phyloP scores from a whole-genome alignment of 2,113 vertebrate genomes.

The Gambusia affinis region DNA sequence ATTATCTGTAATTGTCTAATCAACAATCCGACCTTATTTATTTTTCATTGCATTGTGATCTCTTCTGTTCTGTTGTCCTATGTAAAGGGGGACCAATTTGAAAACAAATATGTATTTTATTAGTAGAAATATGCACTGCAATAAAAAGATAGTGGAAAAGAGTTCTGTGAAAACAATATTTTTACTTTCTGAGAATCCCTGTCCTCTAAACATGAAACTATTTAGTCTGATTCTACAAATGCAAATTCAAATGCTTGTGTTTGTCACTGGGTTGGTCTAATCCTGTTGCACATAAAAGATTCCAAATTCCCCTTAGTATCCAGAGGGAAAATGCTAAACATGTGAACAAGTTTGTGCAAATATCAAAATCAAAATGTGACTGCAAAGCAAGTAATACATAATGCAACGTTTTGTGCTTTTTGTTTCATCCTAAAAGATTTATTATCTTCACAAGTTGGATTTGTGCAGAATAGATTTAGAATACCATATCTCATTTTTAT shows the following conservation, averaged over 20 bases:
- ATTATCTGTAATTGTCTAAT: constrained; percentile 15
- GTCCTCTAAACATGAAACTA: constrained; percentile 1
- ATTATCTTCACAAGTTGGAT: constrained; percentile 15
- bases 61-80: not conserved
- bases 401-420: constrained; percentile 44
- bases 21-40: constrained; percentile 3
- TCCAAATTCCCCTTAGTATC: constrained; percentile 15
- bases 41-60: not conserved
- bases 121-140: not conserved
- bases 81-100: not conserved
- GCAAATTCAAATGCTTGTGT: constrained; percentile 20
- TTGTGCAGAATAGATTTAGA: constrained; percentile 14
- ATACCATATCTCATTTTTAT: constrained; percentile 27
- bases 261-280: constrained; percentile 2
- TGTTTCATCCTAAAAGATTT: constrained; percentile 34
- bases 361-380: constrained; percentile 16
- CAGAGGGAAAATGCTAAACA: constrained; percentile 21
- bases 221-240: constrained; percentile 9
- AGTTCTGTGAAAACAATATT: too few relatives aligned
- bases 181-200: not conserved
- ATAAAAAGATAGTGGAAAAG: not conserved
- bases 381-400: constrained; percentile 34
- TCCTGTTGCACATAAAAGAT: constrained; percentile 19
- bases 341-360: constrained; percentile 10
- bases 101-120: not conserved